Evolutionary conservation across 2,113 vertebrate genomes (phyloP).

Genomic region (Pipra filicauda): DNA sequence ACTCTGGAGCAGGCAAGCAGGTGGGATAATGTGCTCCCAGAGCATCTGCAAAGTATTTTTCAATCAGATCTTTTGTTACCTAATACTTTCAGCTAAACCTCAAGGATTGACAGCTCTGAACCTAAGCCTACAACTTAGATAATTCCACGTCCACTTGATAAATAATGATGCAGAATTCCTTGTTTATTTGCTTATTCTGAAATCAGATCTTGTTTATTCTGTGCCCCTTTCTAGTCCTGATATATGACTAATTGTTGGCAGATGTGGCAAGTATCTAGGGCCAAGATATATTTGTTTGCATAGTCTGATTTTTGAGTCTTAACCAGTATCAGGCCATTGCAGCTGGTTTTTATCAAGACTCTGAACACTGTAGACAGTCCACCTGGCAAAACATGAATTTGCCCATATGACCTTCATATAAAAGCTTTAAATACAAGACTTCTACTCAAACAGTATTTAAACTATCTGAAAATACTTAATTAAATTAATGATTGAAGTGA

Average conservation of each 20-base stretch:
- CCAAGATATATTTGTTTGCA: conserved; percentile 91
- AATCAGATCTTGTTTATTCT: conserved; percentile 79
- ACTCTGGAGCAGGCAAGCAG: not conserved
- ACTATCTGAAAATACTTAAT: conserved; percentile 58
- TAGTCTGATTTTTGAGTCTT: conserved; percentile 88
- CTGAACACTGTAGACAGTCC: conserved; percentile 70
- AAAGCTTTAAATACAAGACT: conserved; percentile 76
- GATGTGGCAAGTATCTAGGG: conserved; percentile 79
- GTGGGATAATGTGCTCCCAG: conserved; percentile 11
- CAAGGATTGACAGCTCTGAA: conserved; percentile 31
- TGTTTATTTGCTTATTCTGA: conserved; percentile 90
- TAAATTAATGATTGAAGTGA: conserved; percentile 63
- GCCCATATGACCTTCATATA: conserved; percentile 72
- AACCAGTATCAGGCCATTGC: conserved; percentile 82
- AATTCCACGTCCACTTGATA: conserved; percentile 68
- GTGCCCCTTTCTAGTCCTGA: conserved; percentile 71
- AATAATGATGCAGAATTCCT: conserved; percentile 74
- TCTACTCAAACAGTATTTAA: conserved; percentile 74
- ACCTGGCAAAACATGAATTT: conserved; percentile 95
- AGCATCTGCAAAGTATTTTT: conserved; percentile 63
- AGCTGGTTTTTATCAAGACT: conserved; percentile 90
- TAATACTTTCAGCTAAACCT: conserved; percentile 26
- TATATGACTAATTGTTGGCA: conserved; percentile 89
- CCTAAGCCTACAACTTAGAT: not conserved
- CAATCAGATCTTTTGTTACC: conserved; percentile 46